Base-by-base conservation (phyloP, 2,797 vertebrate genomes). In the Iguana delicatissima region DNA sequence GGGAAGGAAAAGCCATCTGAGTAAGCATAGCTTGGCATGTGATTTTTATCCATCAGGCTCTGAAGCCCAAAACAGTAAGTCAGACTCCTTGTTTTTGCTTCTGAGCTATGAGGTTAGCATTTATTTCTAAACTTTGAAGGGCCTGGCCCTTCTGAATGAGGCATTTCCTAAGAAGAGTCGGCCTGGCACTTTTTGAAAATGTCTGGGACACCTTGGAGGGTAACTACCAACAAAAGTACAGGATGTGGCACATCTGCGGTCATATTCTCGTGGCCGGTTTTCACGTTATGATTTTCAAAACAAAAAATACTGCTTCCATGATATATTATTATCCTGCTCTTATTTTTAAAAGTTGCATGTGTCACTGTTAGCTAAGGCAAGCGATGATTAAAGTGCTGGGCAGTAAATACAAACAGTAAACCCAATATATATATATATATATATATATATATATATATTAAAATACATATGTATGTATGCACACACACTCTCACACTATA, bases 361-460 rank as follows among this genome's bases (percentile, higher is more conserved):
- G 93, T 93, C 93, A 80, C 81, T 16, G 91, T 86, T 89, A 95
- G 96, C 95, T 0, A 92, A 96, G 92, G 95, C 95, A 96, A 96
- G 96, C 96, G 4, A 93, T 93, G 92, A 94, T 96, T 97, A 97
- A 97, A 97, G 97, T 97, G 97, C 97, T 95, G 93, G 95, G 96
- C 95, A 96, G 96, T 95, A 96, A 96, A 94, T 94, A 95, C 77
- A 85, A 95, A 95, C 91, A 92, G 96, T 96, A 95, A 96, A 96
- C 95, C 55, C 85, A 92, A 87, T 64, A 62, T 84, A 84, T 35
- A 73, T 72, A 83, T 62, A 89, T 50, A 89, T 32, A 89, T 16
- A 80, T 55, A 88, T 10, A 42, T 59, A 87, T 29, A 46, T 18
- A 29, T 22, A 73, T 72, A 83, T 62, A 89, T 50, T 59, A 9